Conservation (phyloP, 2,888 invertebrate species). For the Leptinotarsa juncta region DNA sequence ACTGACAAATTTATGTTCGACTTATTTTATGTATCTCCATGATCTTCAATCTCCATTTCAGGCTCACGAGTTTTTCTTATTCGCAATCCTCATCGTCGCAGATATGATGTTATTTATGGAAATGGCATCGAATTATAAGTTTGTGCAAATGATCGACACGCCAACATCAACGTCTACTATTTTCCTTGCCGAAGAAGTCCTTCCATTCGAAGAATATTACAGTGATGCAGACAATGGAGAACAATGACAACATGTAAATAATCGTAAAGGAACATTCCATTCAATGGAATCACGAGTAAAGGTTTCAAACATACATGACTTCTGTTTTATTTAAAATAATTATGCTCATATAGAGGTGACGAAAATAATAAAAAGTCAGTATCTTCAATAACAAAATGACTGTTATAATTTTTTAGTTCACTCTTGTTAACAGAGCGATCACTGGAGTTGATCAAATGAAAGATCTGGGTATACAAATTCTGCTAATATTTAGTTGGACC, state of each 20-base stretch:
- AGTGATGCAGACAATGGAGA: constrained; percentile 8
- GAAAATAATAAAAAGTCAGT: too few species aligned
- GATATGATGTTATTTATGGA: constrained; percentile 75
- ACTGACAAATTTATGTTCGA: too few species aligned
- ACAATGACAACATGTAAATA: neutral
- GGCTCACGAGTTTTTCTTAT: constrained; percentile 81
- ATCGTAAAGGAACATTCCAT: neutral
- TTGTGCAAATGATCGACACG: constrained; percentile 62
- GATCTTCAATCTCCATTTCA: constrained; percentile 59
- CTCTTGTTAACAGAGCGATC: too few species aligned
- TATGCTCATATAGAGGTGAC: too few species aligned
- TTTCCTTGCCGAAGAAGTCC: constrained; percentile 36
- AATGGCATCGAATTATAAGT: constrained; percentile 69
- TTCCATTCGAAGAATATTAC: constrained; percentile 26
- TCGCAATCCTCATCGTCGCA: constrained; percentile 74
- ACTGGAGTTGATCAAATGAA: too few species aligned
- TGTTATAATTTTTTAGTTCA: too few species aligned
- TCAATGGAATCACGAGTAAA: constrained; percentile 3
- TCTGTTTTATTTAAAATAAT: neutral
- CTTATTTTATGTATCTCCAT: neutral
- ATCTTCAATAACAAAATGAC: too few species aligned
- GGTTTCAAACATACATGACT: neutral
- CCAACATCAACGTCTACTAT: constrained; percentile 60
- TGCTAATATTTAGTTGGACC: too few species aligned
- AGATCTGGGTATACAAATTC: too few species aligned